Evolutionary conservation across 2,113 vertebrate genomes (phyloP), one percentile per base, ranked within the genome.

Genomic region (Nyctibius bracteatus): DNA sequence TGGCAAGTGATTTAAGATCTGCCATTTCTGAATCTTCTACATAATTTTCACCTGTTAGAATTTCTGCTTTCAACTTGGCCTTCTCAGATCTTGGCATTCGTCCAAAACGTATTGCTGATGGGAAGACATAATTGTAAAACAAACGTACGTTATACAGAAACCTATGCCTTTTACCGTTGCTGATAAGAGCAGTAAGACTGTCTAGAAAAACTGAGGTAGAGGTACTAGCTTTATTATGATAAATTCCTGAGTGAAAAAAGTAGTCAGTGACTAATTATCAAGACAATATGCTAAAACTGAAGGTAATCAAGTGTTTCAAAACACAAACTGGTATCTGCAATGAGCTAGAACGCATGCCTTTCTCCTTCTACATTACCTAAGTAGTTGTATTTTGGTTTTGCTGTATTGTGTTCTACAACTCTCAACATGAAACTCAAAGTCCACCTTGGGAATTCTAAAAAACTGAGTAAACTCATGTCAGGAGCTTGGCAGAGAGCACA

Each of bases 11-110:
- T 94, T 98, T 99, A 96, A 99, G 99, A 96, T 99, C 99, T 11
- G 99, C 99, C 6, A 98, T 91, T 86, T 98, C 98, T 5, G 99
- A 98, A 92, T 99, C 98, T 78, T 98, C 98, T 18, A 98, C 78
- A 21, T 98, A 98, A 31, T 96, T 98, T 47, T 99, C 99, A 73
- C 98, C 98, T 1, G 98, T 99, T 31, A 99, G 98, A 88, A 99
- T 98, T 97, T 99, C 99, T 17, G 99, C 99, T 96, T 99, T 99
- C 95, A 99, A 93, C 88, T 99, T 99, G 46, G 99, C 98, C 96
- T 99, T 99, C 97, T 99, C 99, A 8, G 99, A 99, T 92, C 99
- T 98, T 5, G 99, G 99, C 99, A 99, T 99, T 84, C 99, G 98
- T 81, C 99, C 99, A 62, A 99, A 99, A 44, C 99, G 99, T 93